Evolutionary conservation across 2,888 invertebrate species (phyloP).

Genomic region (Aricia artaxerxes): DNA sequence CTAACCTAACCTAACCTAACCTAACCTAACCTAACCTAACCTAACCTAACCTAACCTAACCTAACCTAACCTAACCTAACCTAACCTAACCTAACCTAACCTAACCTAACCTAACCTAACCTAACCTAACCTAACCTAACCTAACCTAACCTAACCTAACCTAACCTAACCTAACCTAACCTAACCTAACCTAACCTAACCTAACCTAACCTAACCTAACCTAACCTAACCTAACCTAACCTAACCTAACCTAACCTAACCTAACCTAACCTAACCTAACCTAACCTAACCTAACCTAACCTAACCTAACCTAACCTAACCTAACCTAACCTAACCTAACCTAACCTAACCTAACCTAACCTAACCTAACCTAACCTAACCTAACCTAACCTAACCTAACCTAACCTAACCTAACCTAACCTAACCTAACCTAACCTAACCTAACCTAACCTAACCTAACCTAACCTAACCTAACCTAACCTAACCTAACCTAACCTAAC

Average conservation of each 20-base stretch:
- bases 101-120: constrained; percentile 46
- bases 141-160: constrained; percentile 46
- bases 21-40: constrained; percentile 35
- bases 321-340: constrained; percentile 30
- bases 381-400: constrained; percentile 38
- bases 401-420: constrained; percentile 36
- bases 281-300: constrained; percentile 42
- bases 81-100: constrained; percentile 47
- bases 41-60: constrained; percentile 38
- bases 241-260: constrained; percentile 3
- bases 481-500: too few relatives aligned
- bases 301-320: constrained; percentile 41
- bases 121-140: constrained; percentile 27
- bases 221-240: constrained; percentile 20
- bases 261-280: constrained; percentile 30
- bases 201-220: constrained; percentile 32
- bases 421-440: constrained; percentile 19
- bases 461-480: constrained; percentile 27
- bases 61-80: constrained; percentile 44
- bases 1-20: constrained; percentile 37
- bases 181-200: constrained; percentile 41
- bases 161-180: constrained; percentile 45
- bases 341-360: constrained; percentile 30
- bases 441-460: constrained; percentile 29
- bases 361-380: background rate